Conservation (phyloP, 2,888 invertebrate species). For the Panorpa germanica region DNA sequence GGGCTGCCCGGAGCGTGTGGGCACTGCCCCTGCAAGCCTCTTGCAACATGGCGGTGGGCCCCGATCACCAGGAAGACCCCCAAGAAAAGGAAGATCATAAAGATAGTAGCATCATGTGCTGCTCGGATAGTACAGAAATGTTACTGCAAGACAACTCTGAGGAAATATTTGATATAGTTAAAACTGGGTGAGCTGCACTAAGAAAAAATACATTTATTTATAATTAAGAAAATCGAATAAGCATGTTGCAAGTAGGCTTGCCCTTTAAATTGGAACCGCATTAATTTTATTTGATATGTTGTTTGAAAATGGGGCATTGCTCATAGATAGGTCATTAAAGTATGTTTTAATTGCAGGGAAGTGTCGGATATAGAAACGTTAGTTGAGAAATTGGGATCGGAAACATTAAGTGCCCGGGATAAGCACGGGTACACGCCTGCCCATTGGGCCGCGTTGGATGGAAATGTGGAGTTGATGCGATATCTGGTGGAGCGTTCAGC, state of each 20-base stretch:
- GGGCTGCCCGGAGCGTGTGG: slow-evolving; percentile 81
- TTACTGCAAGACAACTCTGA: slow-evolving; percentile 32
- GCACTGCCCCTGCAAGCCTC: slow-evolving; percentile 63
- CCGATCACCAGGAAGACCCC: slow-evolving; percentile 30
- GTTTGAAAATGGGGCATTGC: slow-evolving; percentile 24
- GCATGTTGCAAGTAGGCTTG: neutral
- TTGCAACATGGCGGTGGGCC: slow-evolving; percentile 59
- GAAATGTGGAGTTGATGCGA: slow-evolving; percentile 76
- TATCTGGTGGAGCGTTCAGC: slow-evolving; percentile 69
- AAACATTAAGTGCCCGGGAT: slow-evolving; percentile 61
- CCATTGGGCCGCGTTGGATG: slow-evolving; percentile 82
- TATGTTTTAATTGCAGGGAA: slow-evolving; percentile 33
- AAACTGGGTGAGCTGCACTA: slow-evolving; percentile 46
- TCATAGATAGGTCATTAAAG: slow-evolving; percentile 12
- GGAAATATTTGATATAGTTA: slow-evolving; percentile 69
- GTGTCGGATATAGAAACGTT: slow-evolving; percentile 66
- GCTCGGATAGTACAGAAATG: slow-evolving; percentile 23
- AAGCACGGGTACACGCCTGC: slow-evolving; percentile 87
- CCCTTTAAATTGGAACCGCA: neutral
- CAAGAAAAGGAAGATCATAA: slow-evolving; percentile 25
- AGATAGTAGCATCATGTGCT: slow-evolving; percentile 24
- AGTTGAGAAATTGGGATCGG: slow-evolving; percentile 63
- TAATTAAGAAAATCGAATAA: neutral
- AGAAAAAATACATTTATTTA: slow-evolving; percentile 5
- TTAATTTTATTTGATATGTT: neutral